Conservation (phyloP, 2,888 invertebrate genomes). For the Oxystoma pomonae region DNA sequence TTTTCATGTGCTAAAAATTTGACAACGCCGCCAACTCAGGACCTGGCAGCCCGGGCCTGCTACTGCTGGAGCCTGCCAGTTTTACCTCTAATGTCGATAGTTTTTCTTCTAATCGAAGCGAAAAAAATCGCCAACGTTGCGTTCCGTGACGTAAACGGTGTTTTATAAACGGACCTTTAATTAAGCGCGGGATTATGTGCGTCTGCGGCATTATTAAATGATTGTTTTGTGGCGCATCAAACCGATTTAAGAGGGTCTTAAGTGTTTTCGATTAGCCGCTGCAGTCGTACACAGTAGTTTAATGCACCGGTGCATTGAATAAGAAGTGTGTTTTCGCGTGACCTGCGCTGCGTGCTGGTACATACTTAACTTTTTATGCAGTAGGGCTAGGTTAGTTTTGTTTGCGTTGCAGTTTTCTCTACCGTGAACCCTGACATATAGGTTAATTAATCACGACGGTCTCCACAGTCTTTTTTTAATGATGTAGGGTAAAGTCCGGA, state of each 20-base stretch:
- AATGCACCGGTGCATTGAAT: too few species aligned
- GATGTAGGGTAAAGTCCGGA: too few species aligned
- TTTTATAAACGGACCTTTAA: background rate
- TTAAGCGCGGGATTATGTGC: background rate
- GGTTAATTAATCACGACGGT: background rate
- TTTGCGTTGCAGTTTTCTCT: background rate
- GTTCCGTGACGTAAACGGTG: background rate
- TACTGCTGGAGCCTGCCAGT: conserved; percentile 11
- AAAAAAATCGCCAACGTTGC: background rate
- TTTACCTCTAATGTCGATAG: background rate
- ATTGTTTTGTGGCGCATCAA: background rate
- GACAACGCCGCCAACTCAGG: conserved; percentile 9
- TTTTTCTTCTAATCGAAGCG: background rate
- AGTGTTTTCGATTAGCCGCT: too few species aligned
- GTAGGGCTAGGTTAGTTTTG: background rate
- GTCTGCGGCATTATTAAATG: background rate
- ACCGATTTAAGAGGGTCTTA: background rate
- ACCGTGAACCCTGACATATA: background rate
- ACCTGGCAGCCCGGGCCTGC: conserved; percentile 36
- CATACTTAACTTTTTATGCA: background rate
- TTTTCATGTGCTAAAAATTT: too few species aligned
- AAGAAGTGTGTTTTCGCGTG: background rate
- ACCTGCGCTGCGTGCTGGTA: background rate
- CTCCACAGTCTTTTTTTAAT: too few species aligned
- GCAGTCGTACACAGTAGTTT: too few species aligned